Conservation (phyloP, 2,797 vertebrate genomes). For the Centropyge bicolor region DNA sequence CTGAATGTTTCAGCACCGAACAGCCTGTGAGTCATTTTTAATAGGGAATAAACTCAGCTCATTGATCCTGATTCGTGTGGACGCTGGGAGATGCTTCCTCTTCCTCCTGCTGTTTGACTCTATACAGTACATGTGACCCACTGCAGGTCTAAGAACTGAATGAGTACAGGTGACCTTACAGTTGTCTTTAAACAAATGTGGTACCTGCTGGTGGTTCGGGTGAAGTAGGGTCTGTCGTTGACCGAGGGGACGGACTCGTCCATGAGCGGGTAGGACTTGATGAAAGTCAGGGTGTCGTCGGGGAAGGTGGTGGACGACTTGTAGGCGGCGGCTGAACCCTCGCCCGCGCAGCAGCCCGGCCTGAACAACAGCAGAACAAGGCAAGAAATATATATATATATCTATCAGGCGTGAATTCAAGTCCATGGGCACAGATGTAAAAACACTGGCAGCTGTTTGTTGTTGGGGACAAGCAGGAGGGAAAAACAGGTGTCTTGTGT, state of each 20-base stretch:
- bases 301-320: slow-evolving; percentile 92
- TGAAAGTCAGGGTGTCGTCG: slow-evolving; percentile 92
- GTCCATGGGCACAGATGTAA: slow-evolving; percentile 49
- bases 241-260: slow-evolving; percentile 90
- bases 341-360: slow-evolving; percentile 92
- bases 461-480: slow-evolving; percentile 36
- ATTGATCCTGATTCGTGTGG: background rate
- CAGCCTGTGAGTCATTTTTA: background rate
- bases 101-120: background rate
- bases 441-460: slow-evolving; percentile 66
- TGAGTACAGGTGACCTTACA: background rate
- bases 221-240: slow-evolving; percentile 91
- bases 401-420: slow-evolving; percentile 13
- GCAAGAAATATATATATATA: background rate
- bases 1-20: background rate
- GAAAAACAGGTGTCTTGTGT: slow-evolving; percentile 60
- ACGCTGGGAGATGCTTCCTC: background rate
- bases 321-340: slow-evolving; percentile 84
- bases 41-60: background rate
- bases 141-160: background rate
- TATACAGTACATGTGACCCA: background rate
- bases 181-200: background rate
- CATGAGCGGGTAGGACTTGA: slow-evolving; percentile 96
- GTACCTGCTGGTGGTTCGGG: slow-evolving; percentile 92
- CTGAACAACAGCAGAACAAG: slow-evolving; percentile 70